Evolutionary conservation across 1,140 invertebrate species (phyloP).

Genomic region (Trichonephila inaurata): DNA sequence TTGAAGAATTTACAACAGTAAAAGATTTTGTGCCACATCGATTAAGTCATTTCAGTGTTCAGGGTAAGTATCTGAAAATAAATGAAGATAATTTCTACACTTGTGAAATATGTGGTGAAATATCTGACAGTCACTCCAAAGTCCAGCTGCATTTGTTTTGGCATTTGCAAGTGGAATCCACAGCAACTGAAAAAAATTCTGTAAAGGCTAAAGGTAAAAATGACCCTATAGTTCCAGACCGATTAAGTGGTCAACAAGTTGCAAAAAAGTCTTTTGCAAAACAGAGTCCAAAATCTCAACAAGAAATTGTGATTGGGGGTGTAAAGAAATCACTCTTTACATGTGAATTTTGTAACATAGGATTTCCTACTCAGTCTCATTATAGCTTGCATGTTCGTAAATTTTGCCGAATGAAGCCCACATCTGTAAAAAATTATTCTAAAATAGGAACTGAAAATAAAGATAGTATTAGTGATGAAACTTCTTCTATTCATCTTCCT

Average conservation of each 20-base stretch:
- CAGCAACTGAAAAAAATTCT: background rate
- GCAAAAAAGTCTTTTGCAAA: conserved; percentile 63
- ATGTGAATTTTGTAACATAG: conserved; percentile 69
- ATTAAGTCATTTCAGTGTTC: conserved; percentile 64
- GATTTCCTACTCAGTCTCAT: conserved; percentile 72
- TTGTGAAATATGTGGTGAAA: conserved; percentile 75
- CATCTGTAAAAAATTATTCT: too few species aligned
- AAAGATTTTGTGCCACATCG: conserved; percentile 76
- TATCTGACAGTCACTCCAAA: conserved; percentile 52
- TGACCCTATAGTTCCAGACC: conserved; percentile 34
- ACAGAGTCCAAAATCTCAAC: conserved; percentile 15
- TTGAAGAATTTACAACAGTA: conserved; percentile 54
- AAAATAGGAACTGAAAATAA: background rate
- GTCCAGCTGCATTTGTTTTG: conserved; percentile 74
- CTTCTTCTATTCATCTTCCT: background rate
- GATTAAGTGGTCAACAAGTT: conserved; percentile 57
- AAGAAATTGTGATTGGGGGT: conserved; percentile 63
- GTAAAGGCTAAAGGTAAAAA: background rate
- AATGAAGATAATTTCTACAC: conserved; percentile 49
- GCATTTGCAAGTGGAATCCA: conserved; percentile 69
- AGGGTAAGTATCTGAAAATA: conserved; percentile 59
- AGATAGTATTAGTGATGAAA: background rate
- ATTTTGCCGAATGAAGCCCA: conserved; percentile 56
- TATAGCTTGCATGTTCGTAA: conserved; percentile 72
- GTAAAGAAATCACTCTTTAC: conserved; percentile 67